Percentiles rank a stretch among this genome's conserved stretches.
These are phyloP conservation scores for Mormyrops boulengeri DNA, from an alignment of 2,797 vertebrate species.

Conservation along the genomic window DNA sequence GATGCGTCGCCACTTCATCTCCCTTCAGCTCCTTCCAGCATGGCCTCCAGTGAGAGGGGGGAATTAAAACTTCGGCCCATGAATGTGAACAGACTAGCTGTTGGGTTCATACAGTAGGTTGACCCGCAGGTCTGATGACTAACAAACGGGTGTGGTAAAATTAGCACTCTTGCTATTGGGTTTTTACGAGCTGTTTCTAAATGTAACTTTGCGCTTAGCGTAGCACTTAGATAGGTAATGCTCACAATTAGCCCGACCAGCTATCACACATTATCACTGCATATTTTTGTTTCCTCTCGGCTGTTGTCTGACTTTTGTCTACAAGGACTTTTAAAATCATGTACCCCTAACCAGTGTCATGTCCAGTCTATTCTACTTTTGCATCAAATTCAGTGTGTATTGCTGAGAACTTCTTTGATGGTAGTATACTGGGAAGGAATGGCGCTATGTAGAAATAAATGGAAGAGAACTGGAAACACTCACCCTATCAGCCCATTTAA, in stretches of 20 bases:
- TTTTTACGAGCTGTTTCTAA: neutral
- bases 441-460: neutral
- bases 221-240: neutral
- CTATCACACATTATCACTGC: neutral
- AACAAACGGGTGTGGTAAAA: neutral
- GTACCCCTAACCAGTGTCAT: neutral
- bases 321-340: neutral
- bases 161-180: neutral
- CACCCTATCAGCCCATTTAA: neutral
- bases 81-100: neutral
- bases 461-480: neutral
- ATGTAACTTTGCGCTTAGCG: neutral
- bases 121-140: neutral
- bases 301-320: neutral
- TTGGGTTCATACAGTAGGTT: neutral
- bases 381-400: neutral
- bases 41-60: neutral
- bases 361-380: neutral
- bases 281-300: neutral
- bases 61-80: neutral
- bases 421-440: neutral
- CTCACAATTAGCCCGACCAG: neutral
- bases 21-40: neutral
- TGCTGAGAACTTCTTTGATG: neutral
- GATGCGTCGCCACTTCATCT: neutral